These are phyloP conservation scores for Adelphocoris suturalis DNA, from an alignment of 2,888 invertebrate species.

Conservation along the genomic window DNA sequence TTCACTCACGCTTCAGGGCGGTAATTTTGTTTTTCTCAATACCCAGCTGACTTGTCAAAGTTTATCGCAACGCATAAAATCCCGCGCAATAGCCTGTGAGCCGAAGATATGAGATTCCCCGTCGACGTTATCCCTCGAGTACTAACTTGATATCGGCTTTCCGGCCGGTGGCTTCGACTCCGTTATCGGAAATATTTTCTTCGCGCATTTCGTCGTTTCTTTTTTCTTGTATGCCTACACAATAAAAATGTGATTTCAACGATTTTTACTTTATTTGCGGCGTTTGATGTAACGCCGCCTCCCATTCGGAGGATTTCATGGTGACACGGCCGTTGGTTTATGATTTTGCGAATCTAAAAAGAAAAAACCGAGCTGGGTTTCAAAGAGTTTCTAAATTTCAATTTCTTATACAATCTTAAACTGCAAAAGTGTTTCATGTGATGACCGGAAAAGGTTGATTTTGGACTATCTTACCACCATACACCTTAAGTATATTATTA, in stretches of 20 bases:
- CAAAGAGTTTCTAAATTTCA: not conserved
- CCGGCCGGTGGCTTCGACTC: not conserved
- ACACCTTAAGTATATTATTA: too few relatives aligned
- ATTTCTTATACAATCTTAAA: not conserved
- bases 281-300: not conserved
- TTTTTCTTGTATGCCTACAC: not conserved
- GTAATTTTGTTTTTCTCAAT: not conserved
- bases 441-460: too few relatives aligned
- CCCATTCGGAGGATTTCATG: slow-evolving; percentile 6
- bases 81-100: not conserved
- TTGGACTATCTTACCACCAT: too few relatives aligned
- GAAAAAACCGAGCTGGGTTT: not conserved
- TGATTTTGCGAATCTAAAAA: not conserved
- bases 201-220: not conserved
- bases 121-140: not conserved
- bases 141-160: not conserved
- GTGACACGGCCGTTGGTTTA: not conserved
- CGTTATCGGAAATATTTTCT: slow-evolving; percentile 16
- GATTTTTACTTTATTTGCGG: not conserved
- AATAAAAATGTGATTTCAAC: not conserved
- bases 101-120: not conserved
- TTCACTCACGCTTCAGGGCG: not conserved
- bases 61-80: slow-evolving; percentile 8
- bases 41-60: not conserved
- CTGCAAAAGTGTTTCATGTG: too few relatives aligned